Percentiles rank a stretch among this genome's conserved stretches.
These are phyloP conservation scores for Oryzaephilus surinamensis DNA, from an alignment of 1,140 invertebrate species.

Conservation along the genomic window DNA sequence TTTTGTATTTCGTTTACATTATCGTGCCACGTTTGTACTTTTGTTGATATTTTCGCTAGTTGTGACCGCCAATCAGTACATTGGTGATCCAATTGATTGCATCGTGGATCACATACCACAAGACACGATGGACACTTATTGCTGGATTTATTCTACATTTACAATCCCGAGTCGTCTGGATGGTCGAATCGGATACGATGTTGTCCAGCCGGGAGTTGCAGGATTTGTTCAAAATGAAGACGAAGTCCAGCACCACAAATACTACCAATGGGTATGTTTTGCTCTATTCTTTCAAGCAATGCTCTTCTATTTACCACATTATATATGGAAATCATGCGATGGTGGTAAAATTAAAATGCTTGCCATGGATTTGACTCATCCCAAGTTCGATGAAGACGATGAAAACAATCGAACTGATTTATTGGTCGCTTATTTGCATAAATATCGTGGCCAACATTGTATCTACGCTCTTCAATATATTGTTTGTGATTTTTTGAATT, in stretches of 20 bases:
- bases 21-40: slow-evolving; percentile 87
- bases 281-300: slow-evolving; percentile 87
- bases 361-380: slow-evolving; percentile 73
- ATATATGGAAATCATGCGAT: slow-evolving; percentile 85
- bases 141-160: slow-evolving; percentile 93
- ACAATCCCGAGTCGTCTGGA: slow-evolving; percentile 66
- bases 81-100: slow-evolving; percentile 89
- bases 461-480: slow-evolving; percentile 81
- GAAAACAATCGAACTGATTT: slow-evolving; percentile 68
- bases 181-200: slow-evolving; percentile 58
- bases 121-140: slow-evolving; percentile 87
- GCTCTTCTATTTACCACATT: slow-evolving; percentile 86
- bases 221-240: slow-evolving; percentile 64
- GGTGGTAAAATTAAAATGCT: slow-evolving; percentile 78
- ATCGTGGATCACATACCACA: slow-evolving; percentile 80
- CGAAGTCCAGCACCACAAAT: slow-evolving; percentile 80
- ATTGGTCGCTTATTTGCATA: slow-evolving; percentile 71
- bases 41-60: slow-evolving; percentile 84
- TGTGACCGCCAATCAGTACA: slow-evolving; percentile 90
- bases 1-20: slow-evolving; percentile 87
- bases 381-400: slow-evolving; percentile 66
- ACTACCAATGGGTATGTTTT: slow-evolving; percentile 96
- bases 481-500: slow-evolving; percentile 75
- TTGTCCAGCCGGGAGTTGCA: slow-evolving; percentile 63
- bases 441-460: slow-evolving; percentile 73